Evolutionary conservation across 35 echinoderm and acorn worm genomes (phyloP).

Genomic region (Stichopus chloronotus): DNA sequence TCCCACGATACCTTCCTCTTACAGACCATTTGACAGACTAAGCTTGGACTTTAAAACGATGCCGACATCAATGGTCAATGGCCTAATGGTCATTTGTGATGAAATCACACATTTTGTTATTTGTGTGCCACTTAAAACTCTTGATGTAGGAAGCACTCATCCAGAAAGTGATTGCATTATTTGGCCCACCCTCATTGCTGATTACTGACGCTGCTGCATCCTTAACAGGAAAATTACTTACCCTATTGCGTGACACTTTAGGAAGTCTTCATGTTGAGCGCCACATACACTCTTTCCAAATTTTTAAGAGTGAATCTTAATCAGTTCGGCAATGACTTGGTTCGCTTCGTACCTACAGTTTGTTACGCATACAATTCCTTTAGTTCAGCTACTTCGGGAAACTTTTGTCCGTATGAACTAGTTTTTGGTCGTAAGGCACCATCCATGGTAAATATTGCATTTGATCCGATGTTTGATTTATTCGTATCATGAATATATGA

Average conservation of each 20-base stretch:
- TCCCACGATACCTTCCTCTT: too few species aligned
- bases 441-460: neutral
- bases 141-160: slow-evolving; percentile 59
- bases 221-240: slow-evolving; percentile 52
- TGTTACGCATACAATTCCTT: neutral
- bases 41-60: slow-evolving; percentile 74
- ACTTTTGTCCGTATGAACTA: slow-evolving; percentile 14
- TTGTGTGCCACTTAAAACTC: slow-evolving; percentile 37
- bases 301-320: too few species aligned
- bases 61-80: slow-evolving; percentile 54
- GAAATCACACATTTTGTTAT: slow-evolving; percentile 67
- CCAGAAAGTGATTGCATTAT: slow-evolving; percentile 63
- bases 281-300: too few species aligned
- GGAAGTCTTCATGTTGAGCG: neutral
- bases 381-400: neutral
- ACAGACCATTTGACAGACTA: too few species aligned
- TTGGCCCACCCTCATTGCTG: slow-evolving; percentile 58
- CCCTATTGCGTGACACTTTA: slow-evolving; percentile 9
- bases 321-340: too few species aligned
- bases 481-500: slow-evolving; percentile 12
- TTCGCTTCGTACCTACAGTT: neutral
- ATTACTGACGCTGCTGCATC: slow-evolving; percentile 61
- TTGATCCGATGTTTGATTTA: neutral
- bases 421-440: slow-evolving; percentile 4
- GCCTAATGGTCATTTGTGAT: slow-evolving; percentile 64